A percentile compares a stretch with the other conserved stretches of the same genome.
Conservation (phyloP, 1,140 invertebrate genomes). For the Drosophila trapezifrons region DNA sequence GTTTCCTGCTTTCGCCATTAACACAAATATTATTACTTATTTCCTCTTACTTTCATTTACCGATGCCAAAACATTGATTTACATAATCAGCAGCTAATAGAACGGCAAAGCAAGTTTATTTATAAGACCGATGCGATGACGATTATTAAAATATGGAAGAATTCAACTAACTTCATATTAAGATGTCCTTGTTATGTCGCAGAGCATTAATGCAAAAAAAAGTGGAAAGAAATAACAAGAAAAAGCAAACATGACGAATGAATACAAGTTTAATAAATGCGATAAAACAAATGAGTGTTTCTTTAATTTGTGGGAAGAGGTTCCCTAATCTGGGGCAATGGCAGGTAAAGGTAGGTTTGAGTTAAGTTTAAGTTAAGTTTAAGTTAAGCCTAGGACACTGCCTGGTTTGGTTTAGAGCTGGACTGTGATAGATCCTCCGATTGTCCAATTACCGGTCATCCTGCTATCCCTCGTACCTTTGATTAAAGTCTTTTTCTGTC, state of each 20-base stretch:
- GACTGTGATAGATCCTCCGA: no score
- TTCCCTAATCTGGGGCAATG: not conserved
- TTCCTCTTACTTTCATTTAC: slow-evolving; percentile 55
- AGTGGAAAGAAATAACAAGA: slow-evolving; percentile 37
- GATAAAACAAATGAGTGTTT: slow-evolving; percentile 48
- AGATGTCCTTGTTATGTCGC: slow-evolving; percentile 57
- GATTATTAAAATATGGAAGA: slow-evolving; percentile 47
- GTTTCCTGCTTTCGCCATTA: slow-evolving; percentile 44
- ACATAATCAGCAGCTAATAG: slow-evolving; percentile 51
- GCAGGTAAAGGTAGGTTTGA: no score
- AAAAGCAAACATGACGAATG: slow-evolving; percentile 75
- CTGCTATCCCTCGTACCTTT: no score
- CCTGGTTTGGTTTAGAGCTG: no score
- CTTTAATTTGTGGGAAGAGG: not conserved
- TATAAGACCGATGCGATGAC: slow-evolving; percentile 46
- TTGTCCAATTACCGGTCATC: no score
- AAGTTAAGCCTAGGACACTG: no score
- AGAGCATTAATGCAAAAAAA: slow-evolving; percentile 44
- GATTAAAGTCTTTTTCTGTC: no score
- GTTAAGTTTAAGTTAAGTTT: no score
- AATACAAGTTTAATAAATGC: slow-evolving; percentile 81
- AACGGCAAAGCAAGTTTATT: slow-evolving; percentile 53
- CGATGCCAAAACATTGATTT: slow-evolving; percentile 64
- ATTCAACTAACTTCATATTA: slow-evolving; percentile 51
- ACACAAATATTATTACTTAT: slow-evolving; percentile 27